Base-by-base conservation (phyloP, 2,888 invertebrate species). In the Clostera curtula region DNA sequence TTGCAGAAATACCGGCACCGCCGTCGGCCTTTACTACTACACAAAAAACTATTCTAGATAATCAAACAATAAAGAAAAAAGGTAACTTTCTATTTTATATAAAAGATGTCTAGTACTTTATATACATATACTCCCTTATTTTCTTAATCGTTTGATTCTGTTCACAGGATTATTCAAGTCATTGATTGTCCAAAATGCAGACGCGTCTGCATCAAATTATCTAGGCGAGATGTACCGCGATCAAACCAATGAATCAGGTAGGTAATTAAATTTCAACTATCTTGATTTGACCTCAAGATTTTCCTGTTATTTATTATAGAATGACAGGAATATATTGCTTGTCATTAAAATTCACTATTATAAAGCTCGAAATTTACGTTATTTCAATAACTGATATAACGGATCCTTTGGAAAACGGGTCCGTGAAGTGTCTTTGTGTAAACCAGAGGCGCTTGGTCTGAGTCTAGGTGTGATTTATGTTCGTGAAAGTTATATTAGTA, bases 1-100 rank as follows among this genome's bases (percentile, higher is more conserved):
- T 80, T 79, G 37, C 85, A 93, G 93, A 93, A 88, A 93, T 94
- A 72, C 92, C 93, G 12, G 91, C 93, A 3, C 93, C 93, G 2
- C 92, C 93, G 3, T 92, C 93, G 1, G 84, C 88, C n/a, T 86
- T 86, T 43, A 90, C 90, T 27, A 88, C 92, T 1, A 80, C 83
- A 6, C 74, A 64, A 40, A 79, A 73, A 49, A 49, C 73, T 10
- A 41, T 75, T 29, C 41, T 80, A 46, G 82, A 83, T 44, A 83
- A 83, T 45, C 77, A 80, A 54, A 83, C 82, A 14, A 69, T 77
- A 26, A 66, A 68, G 37, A 83, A 82, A 51, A 83, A 82, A 69
- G 82, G 82, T 83, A 51, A 34, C 30, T 29, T 21, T 27, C 7
- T 13, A 11, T 5, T 14, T 8, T n/a, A n/a, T n/a, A n/a, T n/a